Base-by-base conservation (phyloP, 1,140 invertebrate genomes). In the Oryctes rhinoceros region DNA sequence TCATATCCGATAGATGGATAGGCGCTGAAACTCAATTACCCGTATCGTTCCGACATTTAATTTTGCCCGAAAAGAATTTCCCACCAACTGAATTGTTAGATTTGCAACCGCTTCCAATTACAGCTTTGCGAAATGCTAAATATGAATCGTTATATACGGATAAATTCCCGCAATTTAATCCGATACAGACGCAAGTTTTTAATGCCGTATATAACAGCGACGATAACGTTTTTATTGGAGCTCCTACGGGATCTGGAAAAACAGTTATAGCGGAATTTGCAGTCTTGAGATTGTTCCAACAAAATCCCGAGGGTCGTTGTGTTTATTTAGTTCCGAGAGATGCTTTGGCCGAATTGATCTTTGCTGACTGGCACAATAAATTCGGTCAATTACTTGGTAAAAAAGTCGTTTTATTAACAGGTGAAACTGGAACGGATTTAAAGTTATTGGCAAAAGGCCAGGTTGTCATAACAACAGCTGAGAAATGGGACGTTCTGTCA, bases 151-250 rank as follows among this genome's bases (percentile, higher is more conserved):
- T 99, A 5, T 99, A 99, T 85, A 89, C 89, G 4, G 92, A 96
- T 6, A 93, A 93, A 81, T 97, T 99, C 85, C 93, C 93, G 13
- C 96, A 98, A 87, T 99, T 99, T 87, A 99, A 99, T 90, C 97
- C 98, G 0, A 99, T 99, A 82, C 99, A 99, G 88, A 99, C 99
- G 0, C 99, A 99, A 91, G 98, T 99, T 4, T 99, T 99, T 87
- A 99, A 99, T 88, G 96, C 98, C 0, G 94, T 99, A 0, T 99
- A 99, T 88, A 99, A 99, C 89, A 97, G 94, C 15, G 98, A 99
- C 88, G 99, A 99, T 84, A 99, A 99, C 89, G 96, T 99, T 0
- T 99, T 99, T 87, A 94, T 99, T 80, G 98, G 98, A 7, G 98
- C 99, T 0, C 98, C 99, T 0, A 97, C 97, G 13, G 98, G 98